These are phyloP conservation scores for Choreutis nemorana DNA, from an alignment of 2,888 invertebrate species.

Conservation along the genomic window DNA sequence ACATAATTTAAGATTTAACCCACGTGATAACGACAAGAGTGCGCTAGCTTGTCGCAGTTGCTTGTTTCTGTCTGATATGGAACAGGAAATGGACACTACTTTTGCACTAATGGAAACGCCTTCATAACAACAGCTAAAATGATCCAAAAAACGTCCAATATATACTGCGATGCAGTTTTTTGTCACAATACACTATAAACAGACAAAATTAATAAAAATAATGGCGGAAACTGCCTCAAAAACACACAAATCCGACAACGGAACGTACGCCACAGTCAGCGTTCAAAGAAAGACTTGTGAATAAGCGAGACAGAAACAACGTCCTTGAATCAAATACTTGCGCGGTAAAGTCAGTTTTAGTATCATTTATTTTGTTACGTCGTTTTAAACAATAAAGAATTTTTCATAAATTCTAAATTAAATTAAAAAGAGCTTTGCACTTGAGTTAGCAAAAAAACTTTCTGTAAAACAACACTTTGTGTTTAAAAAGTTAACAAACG, in stretches of 20 bases:
- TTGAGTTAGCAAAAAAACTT: too few species aligned
- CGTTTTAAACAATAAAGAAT: too few species aligned
- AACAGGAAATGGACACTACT: slow-evolving; percentile 60
- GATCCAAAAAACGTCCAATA: too few species aligned
- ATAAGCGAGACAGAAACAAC: slow-evolving; percentile 36
- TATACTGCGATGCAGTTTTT: too few species aligned
- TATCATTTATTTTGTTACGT: too few species aligned
- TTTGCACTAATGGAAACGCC: too few species aligned
- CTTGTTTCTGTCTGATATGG: slow-evolving; percentile 52
- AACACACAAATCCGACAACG: slow-evolving; percentile 48
- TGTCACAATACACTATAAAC: slow-evolving; percentile 6
- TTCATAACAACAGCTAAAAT: too few species aligned
- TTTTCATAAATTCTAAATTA: too few species aligned
- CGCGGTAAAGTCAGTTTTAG: slow-evolving; percentile 65
- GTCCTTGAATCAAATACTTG: slow-evolving; percentile 44
- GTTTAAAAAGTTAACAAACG: slow-evolving; percentile 13
- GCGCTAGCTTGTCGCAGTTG: slow-evolving; percentile 50
- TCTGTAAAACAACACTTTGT: too few species aligned
- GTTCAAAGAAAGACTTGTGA: slow-evolving; percentile 24
- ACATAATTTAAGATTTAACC: slow-evolving; percentile 53
- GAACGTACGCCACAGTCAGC: slow-evolving; percentile 25
- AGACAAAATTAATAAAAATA: slow-evolving; percentile 31
- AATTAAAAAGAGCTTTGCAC: too few species aligned
- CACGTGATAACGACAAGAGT: slow-evolving; percentile 64
- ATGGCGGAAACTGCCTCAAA: slow-evolving; percentile 58